Conservation (phyloP, 2,888 invertebrate species). For the Chrysolina americana region DNA sequence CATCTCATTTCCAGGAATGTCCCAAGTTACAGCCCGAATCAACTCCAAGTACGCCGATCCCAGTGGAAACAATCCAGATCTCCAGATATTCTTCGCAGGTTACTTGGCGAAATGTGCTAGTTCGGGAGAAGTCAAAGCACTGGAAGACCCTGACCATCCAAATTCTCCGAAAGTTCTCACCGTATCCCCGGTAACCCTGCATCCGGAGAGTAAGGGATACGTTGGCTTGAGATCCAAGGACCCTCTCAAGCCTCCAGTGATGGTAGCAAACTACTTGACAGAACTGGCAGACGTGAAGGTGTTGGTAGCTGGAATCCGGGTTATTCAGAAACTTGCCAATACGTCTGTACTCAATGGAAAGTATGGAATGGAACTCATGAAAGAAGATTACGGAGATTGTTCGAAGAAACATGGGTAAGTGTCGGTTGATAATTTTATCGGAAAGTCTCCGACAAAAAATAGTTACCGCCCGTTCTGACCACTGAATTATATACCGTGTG, state of each 20-base stretch:
- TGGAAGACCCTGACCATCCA: conserved; percentile 64
- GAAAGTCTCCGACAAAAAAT: too few relatives aligned
- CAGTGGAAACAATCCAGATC: conserved; percentile 75
- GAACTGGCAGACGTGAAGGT: conserved; percentile 78
- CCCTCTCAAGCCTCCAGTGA: conserved; percentile 79
- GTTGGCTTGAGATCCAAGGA: conserved; percentile 77
- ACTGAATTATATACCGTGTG: too few relatives aligned
- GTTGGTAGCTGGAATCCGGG: conserved; percentile 75
- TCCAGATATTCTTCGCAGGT: conserved; percentile 78
- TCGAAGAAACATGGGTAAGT: conserved; percentile 62
- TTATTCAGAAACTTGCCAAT: conserved; percentile 74
- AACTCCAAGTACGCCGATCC: conserved; percentile 75
- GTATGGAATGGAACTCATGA: conserved; percentile 73
- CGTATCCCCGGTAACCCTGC: conserved; percentile 76
- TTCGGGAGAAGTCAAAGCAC: conserved; percentile 70
- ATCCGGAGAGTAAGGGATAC: conserved; percentile 78
- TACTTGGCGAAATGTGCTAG: conserved; percentile 76
- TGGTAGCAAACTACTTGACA: conserved; percentile 84
- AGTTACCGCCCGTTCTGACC: too few relatives aligned
- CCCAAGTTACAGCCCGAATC: conserved; percentile 78
- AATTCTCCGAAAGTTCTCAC: conserved; percentile 63
- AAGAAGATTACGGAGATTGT: conserved; percentile 72
- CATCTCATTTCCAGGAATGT: conserved; percentile 64
- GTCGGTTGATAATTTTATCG: too few relatives aligned
- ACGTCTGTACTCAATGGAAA: conserved; percentile 74